Conservation (phyloP, 2,888 invertebrate genomes). For the Gisinianus flammeolus region DNA sequence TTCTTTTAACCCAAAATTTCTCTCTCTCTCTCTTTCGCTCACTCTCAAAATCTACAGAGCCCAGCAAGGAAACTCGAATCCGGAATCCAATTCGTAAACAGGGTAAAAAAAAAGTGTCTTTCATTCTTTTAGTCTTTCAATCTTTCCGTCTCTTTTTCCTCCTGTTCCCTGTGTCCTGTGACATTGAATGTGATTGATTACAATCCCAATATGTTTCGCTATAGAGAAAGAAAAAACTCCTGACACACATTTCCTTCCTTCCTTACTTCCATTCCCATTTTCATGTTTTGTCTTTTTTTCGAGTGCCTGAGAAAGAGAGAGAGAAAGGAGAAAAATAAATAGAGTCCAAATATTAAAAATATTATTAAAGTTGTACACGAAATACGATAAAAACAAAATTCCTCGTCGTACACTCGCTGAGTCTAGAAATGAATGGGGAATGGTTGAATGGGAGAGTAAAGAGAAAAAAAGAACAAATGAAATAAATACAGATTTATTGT, state of each 20-base stretch:
- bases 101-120: not conserved
- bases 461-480: not conserved
- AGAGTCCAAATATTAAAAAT: no score
- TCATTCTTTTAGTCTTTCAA: no score
- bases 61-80: not conserved
- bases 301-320: not conserved
- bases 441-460: not conserved
- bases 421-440: not conserved
- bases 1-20: not conserved
- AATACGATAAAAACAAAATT: no score
- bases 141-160: no score
- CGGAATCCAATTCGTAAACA: not conserved
- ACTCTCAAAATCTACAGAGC: no score
- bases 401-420: no score
- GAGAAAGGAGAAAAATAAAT: not conserved
- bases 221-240: conserved; percentile 15
- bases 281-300: not conserved
- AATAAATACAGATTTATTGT: no score
- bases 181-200: conserved; percentile 37
- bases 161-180: no score
- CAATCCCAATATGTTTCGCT: conserved; percentile 23
- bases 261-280: not conserved
- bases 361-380: no score
- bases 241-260: conserved; percentile 20
- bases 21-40: conserved; percentile 2